phyloP scores from a whole-genome alignment of 2,113 vertebrate genomes.

The Tragelaphus buxtoni region DNA sequence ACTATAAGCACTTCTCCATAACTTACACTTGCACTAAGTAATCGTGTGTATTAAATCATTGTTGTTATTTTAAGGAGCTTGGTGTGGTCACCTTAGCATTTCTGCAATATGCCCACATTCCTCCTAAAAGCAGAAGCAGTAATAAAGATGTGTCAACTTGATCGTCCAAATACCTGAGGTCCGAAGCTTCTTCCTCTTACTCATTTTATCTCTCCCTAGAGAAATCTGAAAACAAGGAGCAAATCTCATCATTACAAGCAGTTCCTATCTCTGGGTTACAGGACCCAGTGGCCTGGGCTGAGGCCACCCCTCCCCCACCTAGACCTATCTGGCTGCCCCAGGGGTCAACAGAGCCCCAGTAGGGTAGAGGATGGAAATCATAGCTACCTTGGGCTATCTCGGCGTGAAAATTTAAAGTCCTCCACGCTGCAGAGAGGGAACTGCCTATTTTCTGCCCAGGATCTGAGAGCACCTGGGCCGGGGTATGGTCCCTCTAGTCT shows the following conservation, averaged over 20 bases:
- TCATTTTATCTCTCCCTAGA: slow-evolving; percentile 55
- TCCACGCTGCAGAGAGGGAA: background rate
- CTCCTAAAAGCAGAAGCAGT: background rate
- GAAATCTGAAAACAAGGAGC: slow-evolving; percentile 45
- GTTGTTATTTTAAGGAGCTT: background rate
- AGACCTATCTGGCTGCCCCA: background rate
- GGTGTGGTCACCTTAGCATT: background rate
- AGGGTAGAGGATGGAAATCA: background rate
- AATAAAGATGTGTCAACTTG: background rate
- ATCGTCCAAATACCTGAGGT: slow-evolving; percentile 63
- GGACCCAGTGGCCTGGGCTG: background rate
- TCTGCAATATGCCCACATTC: background rate
- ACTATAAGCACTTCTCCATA: background rate
- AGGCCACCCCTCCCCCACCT: background rate
- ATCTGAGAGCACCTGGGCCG: background rate
- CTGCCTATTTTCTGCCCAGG: background rate
- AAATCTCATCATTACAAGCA: background rate
- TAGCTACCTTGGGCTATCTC: background rate
- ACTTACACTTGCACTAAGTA: background rate
- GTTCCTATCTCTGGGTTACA: no score
- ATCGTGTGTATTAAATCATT: background rate
- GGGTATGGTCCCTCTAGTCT: background rate
- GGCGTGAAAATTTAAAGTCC: background rate
- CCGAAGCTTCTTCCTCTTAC: slow-evolving; percentile 62
- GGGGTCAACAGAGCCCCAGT: background rate